Base-by-base conservation (phyloP, 2,113 vertebrate species). In the Rutilus rutilus region DNA sequence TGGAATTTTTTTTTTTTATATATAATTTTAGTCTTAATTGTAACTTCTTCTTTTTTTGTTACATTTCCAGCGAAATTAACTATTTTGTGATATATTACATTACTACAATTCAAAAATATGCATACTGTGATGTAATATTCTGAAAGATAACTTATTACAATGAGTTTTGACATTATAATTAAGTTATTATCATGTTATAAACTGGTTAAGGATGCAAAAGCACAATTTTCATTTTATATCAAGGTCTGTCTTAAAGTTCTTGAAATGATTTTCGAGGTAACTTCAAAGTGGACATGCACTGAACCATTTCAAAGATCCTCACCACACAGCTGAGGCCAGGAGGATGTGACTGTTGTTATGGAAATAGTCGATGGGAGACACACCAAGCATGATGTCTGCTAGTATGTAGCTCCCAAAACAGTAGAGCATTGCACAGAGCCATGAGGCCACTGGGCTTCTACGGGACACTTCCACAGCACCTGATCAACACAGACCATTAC, bases 321-420 rank as follows among this genome's bases (percentile, higher is more conserved):
- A 99, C 98, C 98, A 99, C 86, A 99, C 96, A 1, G 96, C 96
- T 0, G 98, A 96, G 89, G 98, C 98, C 93, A 99, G 94, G 87
- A 99, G 94, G 89, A 99, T 92, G 45, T 97, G 98, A 92, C 96
- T 95, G 93, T 97, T 99, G 94, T 99, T 95, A 91, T 97, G 97
- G 95, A 99, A 98, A 89, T 96, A 96, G 88, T 95, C 95, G 0
- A 99, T 39, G 21, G 97, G 95, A 39, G 96, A 94, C 90, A 96
- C 94, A 78, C 97, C 98, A 0, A 99, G 97, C 78, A 99, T 92
- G 85, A 99, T 90, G 89, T 97, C 97, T 14, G 98, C 97, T 23
- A 99, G 94, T 87, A 99, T 97, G 92, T 99, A 99, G 87, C 98
- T 99, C 42, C 97, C 97, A 2, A 99, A 99, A 92, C 98, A 99